phyloP scores from a whole-genome alignment of 2,113 vertebrate species.

The Syrrhaptes paradoxus region DNA sequence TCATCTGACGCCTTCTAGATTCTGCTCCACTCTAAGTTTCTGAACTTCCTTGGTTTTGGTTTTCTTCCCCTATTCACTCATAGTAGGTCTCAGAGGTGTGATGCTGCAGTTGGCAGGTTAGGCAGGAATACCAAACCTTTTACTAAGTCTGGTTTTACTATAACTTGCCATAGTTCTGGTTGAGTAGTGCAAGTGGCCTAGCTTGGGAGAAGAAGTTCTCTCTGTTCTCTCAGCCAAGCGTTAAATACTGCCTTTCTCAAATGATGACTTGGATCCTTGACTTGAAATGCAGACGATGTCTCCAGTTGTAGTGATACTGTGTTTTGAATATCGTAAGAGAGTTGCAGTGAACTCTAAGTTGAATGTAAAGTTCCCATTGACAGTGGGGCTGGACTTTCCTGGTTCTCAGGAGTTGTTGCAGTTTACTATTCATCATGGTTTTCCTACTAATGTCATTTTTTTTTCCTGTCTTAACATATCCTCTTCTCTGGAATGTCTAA shows the following conservation, averaged over 20 bases:
- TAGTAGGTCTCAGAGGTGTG: neutral
- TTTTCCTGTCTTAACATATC: neutral
- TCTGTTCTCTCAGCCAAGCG: neutral
- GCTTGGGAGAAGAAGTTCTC: neutral
- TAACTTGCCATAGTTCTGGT: neutral
- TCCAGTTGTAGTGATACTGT: accelerated
- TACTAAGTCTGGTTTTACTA: neutral
- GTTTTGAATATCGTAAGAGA: neutral
- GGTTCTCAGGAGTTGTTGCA: neutral
- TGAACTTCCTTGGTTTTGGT: neutral
- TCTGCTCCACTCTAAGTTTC: neutral
- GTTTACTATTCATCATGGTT: neutral
- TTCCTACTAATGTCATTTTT: neutral
- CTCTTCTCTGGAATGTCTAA: neutral
- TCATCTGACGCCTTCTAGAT: neutral
- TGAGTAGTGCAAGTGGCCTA: neutral
- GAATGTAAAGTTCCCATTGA: neutral
- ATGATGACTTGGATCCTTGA: neutral
- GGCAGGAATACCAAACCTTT: neutral
- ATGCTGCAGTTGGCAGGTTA: neutral
- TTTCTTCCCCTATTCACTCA: neutral
- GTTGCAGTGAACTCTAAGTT: neutral
- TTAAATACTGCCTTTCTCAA: neutral
- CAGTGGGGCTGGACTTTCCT: neutral
- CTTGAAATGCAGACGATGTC: neutral